Evolutionary conservation across 2,113 vertebrate species (phyloP).

Genomic region (Archilochus colubris): DNA sequence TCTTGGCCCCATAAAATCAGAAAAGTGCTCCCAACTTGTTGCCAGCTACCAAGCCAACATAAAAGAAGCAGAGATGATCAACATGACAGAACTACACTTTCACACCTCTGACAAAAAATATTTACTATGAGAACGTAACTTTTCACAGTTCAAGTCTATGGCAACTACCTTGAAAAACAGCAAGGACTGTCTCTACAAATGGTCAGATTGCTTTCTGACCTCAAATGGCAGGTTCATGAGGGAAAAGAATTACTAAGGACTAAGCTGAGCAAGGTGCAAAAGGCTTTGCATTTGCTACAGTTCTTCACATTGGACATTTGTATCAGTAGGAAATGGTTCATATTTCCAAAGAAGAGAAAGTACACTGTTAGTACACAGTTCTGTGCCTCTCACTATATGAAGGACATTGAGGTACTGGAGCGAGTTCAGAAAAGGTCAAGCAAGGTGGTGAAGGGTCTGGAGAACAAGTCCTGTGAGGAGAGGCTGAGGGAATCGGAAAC

Average conservation of each 20-base stretch:
- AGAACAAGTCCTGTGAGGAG: too few relatives aligned
- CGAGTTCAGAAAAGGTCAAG: too few relatives aligned
- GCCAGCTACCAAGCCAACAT: neutral
- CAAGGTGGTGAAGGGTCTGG: too few relatives aligned
- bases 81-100: neutral
- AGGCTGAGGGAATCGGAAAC: too few relatives aligned
- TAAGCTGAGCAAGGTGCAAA: neutral
- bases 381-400: too few relatives aligned
- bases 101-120: neutral
- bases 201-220: neutral
- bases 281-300: neutral
- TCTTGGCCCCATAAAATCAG: neutral
- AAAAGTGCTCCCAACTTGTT: neutral
- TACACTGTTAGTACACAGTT: too few relatives aligned
- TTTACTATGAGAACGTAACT: neutral
- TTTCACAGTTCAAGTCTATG: neutral
- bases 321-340: neutral
- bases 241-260: neutral
- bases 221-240: neutral
- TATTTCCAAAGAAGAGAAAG: neutral
- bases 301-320: neutral
- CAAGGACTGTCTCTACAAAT: neutral
- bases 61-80: neutral
- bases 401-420: too few relatives aligned
- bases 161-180: neutral